Evolutionary conservation across 2,797 vertebrate genomes (phyloP).

Genomic region (Alcedo quadribrachys): DNA sequence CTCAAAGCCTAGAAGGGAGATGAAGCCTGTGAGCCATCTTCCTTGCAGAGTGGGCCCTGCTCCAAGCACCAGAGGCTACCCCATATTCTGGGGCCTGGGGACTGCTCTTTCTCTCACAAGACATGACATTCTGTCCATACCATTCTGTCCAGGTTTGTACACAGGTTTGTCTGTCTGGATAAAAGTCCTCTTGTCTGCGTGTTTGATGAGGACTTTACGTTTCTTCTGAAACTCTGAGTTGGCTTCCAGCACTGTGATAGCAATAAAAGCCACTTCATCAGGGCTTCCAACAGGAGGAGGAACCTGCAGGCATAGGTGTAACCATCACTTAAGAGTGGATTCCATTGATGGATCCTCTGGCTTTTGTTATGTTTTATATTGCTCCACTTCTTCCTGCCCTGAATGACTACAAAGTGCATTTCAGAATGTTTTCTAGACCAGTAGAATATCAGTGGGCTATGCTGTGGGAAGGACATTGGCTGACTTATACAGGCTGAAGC

Average conservation of each 20-base stretch:
- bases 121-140: conserved; percentile 3
- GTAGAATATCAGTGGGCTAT: background rate
- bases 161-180: conserved; percentile 66
- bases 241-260: background rate
- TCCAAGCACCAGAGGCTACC: background rate
- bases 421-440: background rate
- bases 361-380: background rate
- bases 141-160: conserved; percentile 61
- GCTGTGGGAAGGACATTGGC: background rate
- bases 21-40: background rate
- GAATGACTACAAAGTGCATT: background rate
- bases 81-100: background rate
- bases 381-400: background rate
- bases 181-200: conserved; percentile 35
- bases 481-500: background rate
- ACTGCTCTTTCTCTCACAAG: background rate
- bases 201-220: conserved; percentile 52
- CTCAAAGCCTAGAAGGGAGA: background rate
- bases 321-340: background rate
- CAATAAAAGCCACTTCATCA: conserved; percentile 45
- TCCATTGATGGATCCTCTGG: background rate
- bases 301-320: conserved; percentile 33
- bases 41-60: background rate
- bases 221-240: conserved; percentile 38
- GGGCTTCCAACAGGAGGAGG: conserved; percentile 37